phyloP scores from a whole-genome alignment of 2,888 invertebrate genomes.

The Lissocephala sabroskyi region DNA sequence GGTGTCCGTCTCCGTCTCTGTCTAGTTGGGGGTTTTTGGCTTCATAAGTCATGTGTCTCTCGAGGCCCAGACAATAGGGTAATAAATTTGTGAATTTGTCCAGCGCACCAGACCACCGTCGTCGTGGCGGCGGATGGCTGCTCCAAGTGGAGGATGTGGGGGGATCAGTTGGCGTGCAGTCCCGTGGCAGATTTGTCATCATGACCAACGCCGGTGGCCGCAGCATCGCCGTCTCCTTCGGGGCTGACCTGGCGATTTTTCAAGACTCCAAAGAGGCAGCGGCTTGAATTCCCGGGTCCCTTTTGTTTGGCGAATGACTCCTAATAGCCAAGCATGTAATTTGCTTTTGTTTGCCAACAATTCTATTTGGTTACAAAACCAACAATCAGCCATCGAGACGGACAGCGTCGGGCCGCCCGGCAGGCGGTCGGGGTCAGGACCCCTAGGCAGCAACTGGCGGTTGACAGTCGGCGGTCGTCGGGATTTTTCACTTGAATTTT shows the following conservation, averaged over 20 bases:
- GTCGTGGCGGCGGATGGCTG: too few species aligned
- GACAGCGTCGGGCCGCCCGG: slow-evolving; percentile 48
- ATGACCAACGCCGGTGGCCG: slow-evolving; percentile 10
- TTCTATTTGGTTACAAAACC: slow-evolving; percentile 63
- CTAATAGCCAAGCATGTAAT: slow-evolving; percentile 65
- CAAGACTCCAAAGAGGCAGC: slow-evolving; percentile 27
- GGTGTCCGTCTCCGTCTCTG: not conserved
- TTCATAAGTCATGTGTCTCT: slow-evolving; percentile 55
- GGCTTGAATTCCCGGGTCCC: slow-evolving; percentile 40
- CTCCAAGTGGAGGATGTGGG: too few species aligned
- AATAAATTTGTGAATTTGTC: slow-evolving; percentile 65
- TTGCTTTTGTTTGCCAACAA: slow-evolving; percentile 63
- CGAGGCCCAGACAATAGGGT: slow-evolving; percentile 52
- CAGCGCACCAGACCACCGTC: slow-evolving; percentile 45
- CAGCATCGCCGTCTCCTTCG: slow-evolving; percentile 37
- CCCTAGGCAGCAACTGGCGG: too few species aligned
- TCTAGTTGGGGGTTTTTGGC: too few species aligned
- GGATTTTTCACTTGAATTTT: too few species aligned
- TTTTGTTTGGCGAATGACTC: slow-evolving; percentile 55
- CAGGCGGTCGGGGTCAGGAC: not conserved
- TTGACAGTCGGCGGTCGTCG: too few species aligned
- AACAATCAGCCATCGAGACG: too few species aligned
- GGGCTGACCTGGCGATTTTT: slow-evolving; percentile 39
- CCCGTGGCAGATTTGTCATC: slow-evolving; percentile 30
- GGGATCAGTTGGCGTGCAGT: too few species aligned